Percentiles rank a stretch among this genome's conserved stretches.
phyloP scores from a whole-genome alignment of 1,140 invertebrate species.

The Artemia franciscana region DNA sequence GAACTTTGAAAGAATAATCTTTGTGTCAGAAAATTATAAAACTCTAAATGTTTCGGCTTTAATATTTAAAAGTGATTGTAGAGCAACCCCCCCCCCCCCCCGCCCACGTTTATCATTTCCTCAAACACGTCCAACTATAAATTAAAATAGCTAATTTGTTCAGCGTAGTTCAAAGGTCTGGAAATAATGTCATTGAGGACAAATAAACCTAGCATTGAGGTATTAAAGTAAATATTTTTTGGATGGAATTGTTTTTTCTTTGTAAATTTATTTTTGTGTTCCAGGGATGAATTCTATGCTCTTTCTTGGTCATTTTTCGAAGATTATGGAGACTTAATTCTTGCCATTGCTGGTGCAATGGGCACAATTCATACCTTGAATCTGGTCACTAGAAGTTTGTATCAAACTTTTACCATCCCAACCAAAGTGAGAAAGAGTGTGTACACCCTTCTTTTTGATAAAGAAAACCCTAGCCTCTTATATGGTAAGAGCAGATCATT shows the following conservation, averaged over 20 bases:
- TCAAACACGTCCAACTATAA: background rate
- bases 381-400: background rate
- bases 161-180: background rate
- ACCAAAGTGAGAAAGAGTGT: background rate
- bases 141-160: background rate
- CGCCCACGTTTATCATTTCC: too few relatives aligned
- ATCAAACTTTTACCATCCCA: background rate
- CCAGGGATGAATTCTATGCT: background rate
- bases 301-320: background rate
- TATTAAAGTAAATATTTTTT: background rate
- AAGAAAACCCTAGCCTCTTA: background rate
- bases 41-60: too few relatives aligned
- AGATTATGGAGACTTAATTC: background rate
- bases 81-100: too few relatives aligned
- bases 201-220: background rate
- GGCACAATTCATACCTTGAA: background rate
- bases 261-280: too few relatives aligned
- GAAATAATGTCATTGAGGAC: background rate
- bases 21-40: too few relatives aligned
- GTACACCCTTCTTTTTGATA: background rate
- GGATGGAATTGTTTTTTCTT: background rate
- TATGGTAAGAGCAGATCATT: background rate
- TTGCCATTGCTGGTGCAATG: background rate
- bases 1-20: too few relatives aligned
- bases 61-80: too few relatives aligned